phyloP scores from a whole-genome alignment of 2,888 invertebrate genomes.

The Tetrapedia diversipes region DNA sequence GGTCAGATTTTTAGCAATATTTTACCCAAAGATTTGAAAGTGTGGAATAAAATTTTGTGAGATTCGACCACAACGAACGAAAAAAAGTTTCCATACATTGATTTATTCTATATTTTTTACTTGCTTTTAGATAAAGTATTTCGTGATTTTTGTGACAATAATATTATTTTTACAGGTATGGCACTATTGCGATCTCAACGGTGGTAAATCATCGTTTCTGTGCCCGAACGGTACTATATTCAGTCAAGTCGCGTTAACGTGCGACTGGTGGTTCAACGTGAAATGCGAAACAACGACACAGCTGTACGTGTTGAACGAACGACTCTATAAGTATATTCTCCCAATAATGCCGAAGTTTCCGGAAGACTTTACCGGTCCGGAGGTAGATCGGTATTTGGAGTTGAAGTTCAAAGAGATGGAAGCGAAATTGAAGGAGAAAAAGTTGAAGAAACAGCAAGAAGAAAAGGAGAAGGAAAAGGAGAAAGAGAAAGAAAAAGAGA shows the following conservation, averaged over 20 bases:
- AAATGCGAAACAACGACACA: slow-evolving; percentile 92
- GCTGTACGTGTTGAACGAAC: slow-evolving; percentile 93
- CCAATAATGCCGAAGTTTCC: slow-evolving; percentile 95
- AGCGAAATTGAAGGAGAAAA: slow-evolving; percentile 89
- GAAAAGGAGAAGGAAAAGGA: slow-evolving; percentile 83
- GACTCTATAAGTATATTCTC: slow-evolving; percentile 93
- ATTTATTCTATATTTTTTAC: not conserved
- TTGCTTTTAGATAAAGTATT: not conserved
- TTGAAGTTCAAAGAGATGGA: slow-evolving; percentile 94
- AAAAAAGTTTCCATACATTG: no score
- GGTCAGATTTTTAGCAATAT: slow-evolving; percentile 82
- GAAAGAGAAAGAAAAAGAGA: slow-evolving; percentile 82
- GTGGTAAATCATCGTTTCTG: slow-evolving; percentile 94
- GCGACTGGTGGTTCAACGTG: slow-evolving; percentile 97
- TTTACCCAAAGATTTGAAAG: no score
- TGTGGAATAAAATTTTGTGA: no score
- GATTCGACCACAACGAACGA: no score
- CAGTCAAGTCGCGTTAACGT: slow-evolving; percentile 93
- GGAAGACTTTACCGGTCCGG: slow-evolving; percentile 94
- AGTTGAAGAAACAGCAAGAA: slow-evolving; percentile 80
- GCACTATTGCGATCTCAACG: slow-evolving; percentile 96
- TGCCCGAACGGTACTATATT: slow-evolving; percentile 96
- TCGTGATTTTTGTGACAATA: slow-evolving; percentile 35
- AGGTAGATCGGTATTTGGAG: slow-evolving; percentile 93
- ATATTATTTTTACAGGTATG: slow-evolving; percentile 87